These are phyloP conservation scores for Rhadina sibilatrix DNA, from an alignment of 2,113 vertebrate species.

Conservation along the genomic window DNA sequence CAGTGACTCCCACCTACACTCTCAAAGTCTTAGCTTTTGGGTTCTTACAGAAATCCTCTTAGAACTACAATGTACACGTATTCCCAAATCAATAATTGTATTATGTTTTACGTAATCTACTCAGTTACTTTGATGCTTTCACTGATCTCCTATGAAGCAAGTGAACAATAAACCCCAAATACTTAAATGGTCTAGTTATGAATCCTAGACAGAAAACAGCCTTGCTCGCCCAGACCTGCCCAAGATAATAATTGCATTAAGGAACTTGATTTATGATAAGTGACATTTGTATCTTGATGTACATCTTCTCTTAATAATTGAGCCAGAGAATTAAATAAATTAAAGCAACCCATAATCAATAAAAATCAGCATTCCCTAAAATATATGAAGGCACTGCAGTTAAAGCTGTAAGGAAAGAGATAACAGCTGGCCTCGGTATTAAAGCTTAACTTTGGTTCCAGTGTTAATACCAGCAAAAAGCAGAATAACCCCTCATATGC, in stretches of 20 bases:
- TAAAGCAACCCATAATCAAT: not conserved
- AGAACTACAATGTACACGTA: not conserved
- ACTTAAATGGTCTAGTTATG: not conserved
- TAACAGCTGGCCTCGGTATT: not conserved
- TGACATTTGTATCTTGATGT: not conserved
- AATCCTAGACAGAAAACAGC: not conserved
- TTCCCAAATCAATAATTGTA: not conserved
- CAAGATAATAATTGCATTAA: not conserved
- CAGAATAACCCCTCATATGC: not conserved
- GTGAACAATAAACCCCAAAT: not conserved
- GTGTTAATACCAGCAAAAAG: not conserved
- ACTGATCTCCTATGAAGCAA: not conserved
- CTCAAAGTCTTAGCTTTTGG: not conserved
- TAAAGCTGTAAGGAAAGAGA: not conserved
- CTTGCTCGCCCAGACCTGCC: not conserved
- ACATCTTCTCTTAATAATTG: not conserved
- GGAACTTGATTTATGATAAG: not conserved
- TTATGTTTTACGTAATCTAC: not conserved
- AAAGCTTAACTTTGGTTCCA: not conserved
- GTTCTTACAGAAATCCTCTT: not conserved
- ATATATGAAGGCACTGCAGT: not conserved
- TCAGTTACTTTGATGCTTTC: not conserved
- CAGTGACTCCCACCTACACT: rapidly evolving
- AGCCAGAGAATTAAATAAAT: not conserved
- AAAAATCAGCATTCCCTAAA: not conserved